Conservation (phyloP, 2,113 vertebrate species). For the Rhinoderma darwinii region DNA sequence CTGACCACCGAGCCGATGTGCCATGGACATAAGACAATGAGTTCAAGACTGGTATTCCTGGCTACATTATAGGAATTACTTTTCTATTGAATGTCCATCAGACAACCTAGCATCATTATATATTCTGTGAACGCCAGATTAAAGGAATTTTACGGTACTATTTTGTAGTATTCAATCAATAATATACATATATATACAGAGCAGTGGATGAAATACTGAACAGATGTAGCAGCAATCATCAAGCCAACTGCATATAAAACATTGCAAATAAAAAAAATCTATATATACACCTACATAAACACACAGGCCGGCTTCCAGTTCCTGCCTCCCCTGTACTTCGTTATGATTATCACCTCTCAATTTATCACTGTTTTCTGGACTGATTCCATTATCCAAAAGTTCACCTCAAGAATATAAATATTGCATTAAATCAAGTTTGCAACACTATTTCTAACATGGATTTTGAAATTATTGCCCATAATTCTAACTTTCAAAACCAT, state of each 20-base stretch:
- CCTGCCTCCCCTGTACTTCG: background rate
- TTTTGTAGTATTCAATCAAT: too few species aligned
- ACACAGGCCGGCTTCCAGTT: background rate
- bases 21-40: too few species aligned
- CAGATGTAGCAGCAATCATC: background rate
- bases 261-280: background rate
- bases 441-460: constrained; percentile 48
- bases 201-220: background rate
- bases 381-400: constrained; percentile 53
- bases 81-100: too few species aligned
- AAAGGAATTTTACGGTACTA: too few species aligned
- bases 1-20: too few species aligned
- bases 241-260: background rate
- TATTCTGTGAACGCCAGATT: too few species aligned
- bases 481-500: constrained; percentile 44
- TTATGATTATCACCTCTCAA: constrained; percentile 50
- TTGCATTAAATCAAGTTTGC: constrained; percentile 53
- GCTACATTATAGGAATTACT: too few species aligned
- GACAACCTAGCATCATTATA: too few species aligned
- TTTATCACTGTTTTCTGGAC: constrained; percentile 51
- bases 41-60: too few species aligned
- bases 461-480: constrained; percentile 51
- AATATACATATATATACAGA: background rate
- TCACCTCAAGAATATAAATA: constrained; percentile 50
- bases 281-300: background rate